Base-by-base conservation (phyloP, 2,888 invertebrate species). In the Protophormia terraenovae region DNA sequence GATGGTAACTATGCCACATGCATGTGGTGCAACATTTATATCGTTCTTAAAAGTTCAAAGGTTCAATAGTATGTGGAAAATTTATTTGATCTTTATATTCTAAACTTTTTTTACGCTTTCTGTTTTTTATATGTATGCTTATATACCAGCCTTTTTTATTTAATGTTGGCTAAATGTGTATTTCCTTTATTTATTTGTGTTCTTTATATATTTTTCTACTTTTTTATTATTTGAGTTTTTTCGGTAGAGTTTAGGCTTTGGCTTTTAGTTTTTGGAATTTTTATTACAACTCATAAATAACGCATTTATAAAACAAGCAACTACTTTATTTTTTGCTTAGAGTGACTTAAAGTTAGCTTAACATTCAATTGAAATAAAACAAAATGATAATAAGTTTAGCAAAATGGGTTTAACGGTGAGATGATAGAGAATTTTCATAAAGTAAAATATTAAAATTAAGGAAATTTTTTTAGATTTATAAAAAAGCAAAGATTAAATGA, bases 261-360 rank as follows among this genome's bases (percentile, higher is more conserved):
- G 58, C 55, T 75, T 75, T 53, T 6, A 19, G 19, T 76, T 76
- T 80, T 69, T 76, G 86, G 86, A 84, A 87, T 87, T 87, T 88
- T 87, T 87, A 87, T 88, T 87, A 82, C 87, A 77, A 79, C 79
- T 83, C 87, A 87, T 88, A 88, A 88, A 88, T 88, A 87, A 87
- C 77, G 87, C 86, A 86, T 87, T 87, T 86, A 80, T 82, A 75
- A 81, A 80, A 84, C 81, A 82, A 67, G 75, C 75, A 78, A 82
- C 82, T 82, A 85, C 82, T 79, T 78, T 82, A 77, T 81, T 77
- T 81, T 50, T 58, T 67, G 2, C 12, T 35, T 71, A 29, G 19
- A 12, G 5, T 24, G 14, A 3, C 7, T 71, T 53, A 22, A 62
- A 10, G 35, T 10, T 50, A n/a, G 62, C 1, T 10, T 4, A 66